A percentile compares a stretch with the other conserved stretches of the same genome.
Conservation (phyloP, 2,797 vertebrate species). For the Lutjanus campechanus region DNA sequence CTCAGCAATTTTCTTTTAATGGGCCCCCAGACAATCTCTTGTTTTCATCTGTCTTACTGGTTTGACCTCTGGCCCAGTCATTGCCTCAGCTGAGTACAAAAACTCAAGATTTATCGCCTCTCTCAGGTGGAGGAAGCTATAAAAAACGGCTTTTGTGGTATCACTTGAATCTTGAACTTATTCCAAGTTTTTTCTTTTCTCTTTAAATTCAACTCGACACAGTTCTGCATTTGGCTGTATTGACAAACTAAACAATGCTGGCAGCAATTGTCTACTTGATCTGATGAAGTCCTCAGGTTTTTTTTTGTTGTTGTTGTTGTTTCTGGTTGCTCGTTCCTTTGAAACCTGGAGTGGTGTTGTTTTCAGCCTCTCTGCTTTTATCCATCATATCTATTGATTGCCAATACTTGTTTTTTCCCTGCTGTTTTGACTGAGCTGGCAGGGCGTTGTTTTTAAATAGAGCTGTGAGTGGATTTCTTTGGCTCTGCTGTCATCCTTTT, state of each 20-base stretch:
- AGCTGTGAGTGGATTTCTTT: conserved; percentile 38
- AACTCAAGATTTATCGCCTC: conserved; percentile 68
- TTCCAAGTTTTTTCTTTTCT: conserved; percentile 13
- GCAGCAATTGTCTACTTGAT: conserved; percentile 45
- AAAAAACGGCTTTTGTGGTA: conserved; percentile 28
- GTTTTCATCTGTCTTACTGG: conserved; percentile 78
- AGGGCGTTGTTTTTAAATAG: conserved; percentile 50
- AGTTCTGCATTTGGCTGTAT: conserved; percentile 28
- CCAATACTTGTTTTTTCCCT: conserved; percentile 11
- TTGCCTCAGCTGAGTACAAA: conserved; percentile 58
- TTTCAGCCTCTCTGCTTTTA: conserved; percentile 43
- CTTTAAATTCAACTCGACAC: conserved; percentile 35
- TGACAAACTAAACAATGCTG: conserved; percentile 27
- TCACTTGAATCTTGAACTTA: conserved; percentile 45
- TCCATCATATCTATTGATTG: conserved; percentile 58
- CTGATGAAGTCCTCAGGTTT: conserved; percentile 40
- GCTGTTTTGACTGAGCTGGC: conserved; percentile 45
- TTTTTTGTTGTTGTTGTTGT: background rate
- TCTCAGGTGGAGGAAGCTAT: conserved; percentile 58
- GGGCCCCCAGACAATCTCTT: conserved; percentile 77
- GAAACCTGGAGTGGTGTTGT: conserved; percentile 34
- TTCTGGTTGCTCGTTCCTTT: conserved; percentile 29
- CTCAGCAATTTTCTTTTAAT: conserved; percentile 76
- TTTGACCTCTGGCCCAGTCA: conserved; percentile 78
- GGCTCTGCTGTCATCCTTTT: conserved; percentile 32